Conservation (phyloP, 1,140 invertebrate genomes). For the Cyrtorhinus lividipennis region DNA sequence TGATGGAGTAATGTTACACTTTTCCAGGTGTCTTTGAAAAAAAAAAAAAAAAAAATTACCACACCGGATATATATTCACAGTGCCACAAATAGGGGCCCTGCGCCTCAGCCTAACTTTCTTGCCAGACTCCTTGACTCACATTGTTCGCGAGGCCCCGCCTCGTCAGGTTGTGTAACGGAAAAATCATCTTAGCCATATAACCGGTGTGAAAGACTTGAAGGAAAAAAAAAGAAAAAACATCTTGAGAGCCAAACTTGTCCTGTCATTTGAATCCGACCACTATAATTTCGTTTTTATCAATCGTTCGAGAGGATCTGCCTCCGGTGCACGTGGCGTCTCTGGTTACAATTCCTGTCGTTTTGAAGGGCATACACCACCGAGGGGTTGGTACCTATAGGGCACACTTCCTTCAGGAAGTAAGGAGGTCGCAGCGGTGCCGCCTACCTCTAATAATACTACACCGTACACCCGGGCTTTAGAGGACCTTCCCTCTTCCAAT, state of each 20-base stretch:
- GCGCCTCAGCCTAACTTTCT: neutral
- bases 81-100: too few species aligned
- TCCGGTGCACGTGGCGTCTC: slow-evolving; percentile 2
- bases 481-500: neutral
- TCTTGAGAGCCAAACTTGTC: slow-evolving; percentile 2
- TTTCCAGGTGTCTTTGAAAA: too few species aligned
- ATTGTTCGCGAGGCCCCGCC: neutral
- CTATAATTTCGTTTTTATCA: slow-evolving; percentile 4
- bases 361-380: neutral
- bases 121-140: slow-evolving; percentile 8
- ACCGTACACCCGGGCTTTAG: slow-evolving; percentile 1
- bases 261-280: neutral
- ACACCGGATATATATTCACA: too few species aligned
- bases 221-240: neutral
- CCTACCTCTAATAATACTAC: neutral
- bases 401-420: neutral
- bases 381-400: neutral
- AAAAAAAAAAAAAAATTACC: too few species aligned
- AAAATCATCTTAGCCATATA: neutral
- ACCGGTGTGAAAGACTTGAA: neutral
- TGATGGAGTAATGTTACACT: too few species aligned
- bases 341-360: slow-evolving; percentile 2
- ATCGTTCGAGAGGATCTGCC: neutral
- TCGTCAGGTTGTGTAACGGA: neutral
- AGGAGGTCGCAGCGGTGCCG: neutral